Evolutionary conservation across 2,113 vertebrate genomes (phyloP).

Genomic region (Pluvianellus socialis): DNA sequence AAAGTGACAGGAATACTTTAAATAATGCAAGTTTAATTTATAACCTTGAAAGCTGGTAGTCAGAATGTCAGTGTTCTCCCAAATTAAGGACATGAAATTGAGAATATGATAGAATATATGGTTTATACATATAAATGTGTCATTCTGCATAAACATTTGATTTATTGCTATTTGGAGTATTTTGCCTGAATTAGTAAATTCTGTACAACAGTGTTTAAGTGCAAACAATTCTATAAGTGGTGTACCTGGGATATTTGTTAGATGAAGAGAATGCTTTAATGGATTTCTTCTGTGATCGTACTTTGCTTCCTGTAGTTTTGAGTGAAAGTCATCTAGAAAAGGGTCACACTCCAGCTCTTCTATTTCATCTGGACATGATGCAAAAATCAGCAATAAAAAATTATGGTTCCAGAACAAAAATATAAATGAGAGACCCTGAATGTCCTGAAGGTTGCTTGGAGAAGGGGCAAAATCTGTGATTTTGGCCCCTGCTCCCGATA

Average conservation of each 20-base stretch:
- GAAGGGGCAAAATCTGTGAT: accelerated
- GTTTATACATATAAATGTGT: background rate
- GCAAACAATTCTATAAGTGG: background rate
- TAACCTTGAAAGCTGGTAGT: background rate
- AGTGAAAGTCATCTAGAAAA: background rate
- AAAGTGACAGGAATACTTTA: background rate
- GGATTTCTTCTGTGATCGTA: background rate
- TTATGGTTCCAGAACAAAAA: background rate
- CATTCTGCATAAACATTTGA: background rate
- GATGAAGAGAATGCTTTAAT: background rate
- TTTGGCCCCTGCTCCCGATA: background rate
- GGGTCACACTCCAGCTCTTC: background rate
- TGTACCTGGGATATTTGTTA: background rate
- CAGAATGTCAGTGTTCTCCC: background rate
- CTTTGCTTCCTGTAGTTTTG: background rate
- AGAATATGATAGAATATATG: background rate
- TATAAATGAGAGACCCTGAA: background rate
- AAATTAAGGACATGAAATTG: background rate
- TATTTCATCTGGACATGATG: background rate
- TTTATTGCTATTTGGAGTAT: background rate
- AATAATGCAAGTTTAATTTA: background rate
- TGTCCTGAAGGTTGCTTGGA: background rate
- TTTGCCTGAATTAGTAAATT: background rate
- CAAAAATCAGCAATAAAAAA: background rate
- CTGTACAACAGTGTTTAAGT: background rate